Base-by-base conservation (phyloP, 2,113 vertebrate species). In the Rhineura floridana region DNA sequence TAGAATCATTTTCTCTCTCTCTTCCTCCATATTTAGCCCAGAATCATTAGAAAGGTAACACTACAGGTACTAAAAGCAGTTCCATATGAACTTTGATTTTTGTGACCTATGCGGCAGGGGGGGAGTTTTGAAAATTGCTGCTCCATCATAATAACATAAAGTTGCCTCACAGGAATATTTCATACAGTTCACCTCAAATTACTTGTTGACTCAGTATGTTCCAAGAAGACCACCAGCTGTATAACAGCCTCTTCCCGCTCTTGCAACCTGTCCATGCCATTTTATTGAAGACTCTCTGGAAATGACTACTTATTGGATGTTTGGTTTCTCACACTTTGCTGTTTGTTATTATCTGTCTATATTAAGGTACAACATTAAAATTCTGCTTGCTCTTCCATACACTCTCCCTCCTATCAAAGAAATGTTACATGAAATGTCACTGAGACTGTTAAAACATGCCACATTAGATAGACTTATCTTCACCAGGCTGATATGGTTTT, bases 231-330 rank as follows among this genome's bases (percentile, higher is more conserved):
- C 50, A 39, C 69, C 48, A 30, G 13, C 2, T 44, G 21, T 21
- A 52, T 70, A 62, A n/a, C 33, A 30, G 15, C n/a, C 0, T 87
- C 25, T 87, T 3, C 81, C 52, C 83, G 2, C n/a, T 88, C 48
- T 78, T 90, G 63, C 76, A 76, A 23, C 10, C 83, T 82, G 59
- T 9, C 89, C 3, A 1, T 88, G 77, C 77, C 21, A 88, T 92
- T 88, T 59, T 6, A 50, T 15, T 83, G 39, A 65, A 30, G 80
- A 28, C 2, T 50, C 42, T 9, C 75, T 78, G 42, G 15, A 33
- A 50, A 1, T 1, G 69, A 19, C 0, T 50, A 87, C 44, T 88
- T 85, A 12, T 88, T 89, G 83, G 81, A 3, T 73, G 83, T 83
- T 85, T n/a, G n/a, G 88, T 90, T 90, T 69, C 33, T 46, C 1